phyloP scores from a whole-genome alignment of 2,113 vertebrate genomes.

The Xyliphius kryptos region DNA sequence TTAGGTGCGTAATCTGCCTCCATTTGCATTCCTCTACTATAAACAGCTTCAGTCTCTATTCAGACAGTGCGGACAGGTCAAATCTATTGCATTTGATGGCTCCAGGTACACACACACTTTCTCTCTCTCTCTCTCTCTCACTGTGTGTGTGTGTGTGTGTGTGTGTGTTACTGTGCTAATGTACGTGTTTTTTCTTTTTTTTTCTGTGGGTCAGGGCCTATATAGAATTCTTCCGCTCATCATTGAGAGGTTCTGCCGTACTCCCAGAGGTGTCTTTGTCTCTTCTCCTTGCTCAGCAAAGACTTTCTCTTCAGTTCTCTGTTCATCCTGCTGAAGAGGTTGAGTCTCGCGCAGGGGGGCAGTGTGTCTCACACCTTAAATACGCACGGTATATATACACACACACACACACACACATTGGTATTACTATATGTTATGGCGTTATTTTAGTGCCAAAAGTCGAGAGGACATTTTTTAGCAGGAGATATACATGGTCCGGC shows the following conservation, averaged over 20 bases:
- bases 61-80: constrained; percentile 86
- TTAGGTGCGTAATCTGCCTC: constrained; percentile 81
- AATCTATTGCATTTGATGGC: constrained; percentile 74
- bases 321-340: constrained; percentile 68
- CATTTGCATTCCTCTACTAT: constrained; percentile 83
- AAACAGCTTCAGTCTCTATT: constrained; percentile 87
- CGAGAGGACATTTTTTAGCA: too few relatives aligned
- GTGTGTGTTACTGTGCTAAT: too few relatives aligned
- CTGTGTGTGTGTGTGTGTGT: too few relatives aligned
- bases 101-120: too few relatives aligned
- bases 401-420: too few relatives aligned
- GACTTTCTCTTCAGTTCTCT: constrained; percentile 56
- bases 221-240: constrained; percentile 81
- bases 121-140: too few relatives aligned
- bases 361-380: constrained; percentile 49
- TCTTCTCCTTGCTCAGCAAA: constrained; percentile 71
- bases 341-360: constrained; percentile 52
- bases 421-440: too few relatives aligned
- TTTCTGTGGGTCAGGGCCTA: constrained; percentile 65
- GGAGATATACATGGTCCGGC: too few relatives aligned
- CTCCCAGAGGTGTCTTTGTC: constrained; percentile 81
- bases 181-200: too few relatives aligned
- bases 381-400: constrained; percentile 63
- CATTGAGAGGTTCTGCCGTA: constrained; percentile 60
- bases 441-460: too few relatives aligned